Conservation (phyloP, 2,113 vertebrate species). For the Cyphomyrus plagiostoma region DNA sequence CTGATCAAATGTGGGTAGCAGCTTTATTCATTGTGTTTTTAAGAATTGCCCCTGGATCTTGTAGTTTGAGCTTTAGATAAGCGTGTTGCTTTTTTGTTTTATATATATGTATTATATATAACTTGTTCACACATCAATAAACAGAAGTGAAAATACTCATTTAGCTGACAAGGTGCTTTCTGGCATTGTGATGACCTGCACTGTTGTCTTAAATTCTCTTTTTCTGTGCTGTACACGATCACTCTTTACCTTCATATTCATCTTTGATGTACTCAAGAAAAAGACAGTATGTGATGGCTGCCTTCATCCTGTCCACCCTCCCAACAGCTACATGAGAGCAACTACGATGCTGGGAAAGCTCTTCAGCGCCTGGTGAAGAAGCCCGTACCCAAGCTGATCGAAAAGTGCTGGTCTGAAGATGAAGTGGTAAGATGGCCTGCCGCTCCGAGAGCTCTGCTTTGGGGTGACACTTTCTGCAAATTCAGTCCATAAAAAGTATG, state of each 20-base stretch:
- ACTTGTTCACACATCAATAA: background rate
- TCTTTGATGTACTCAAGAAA: background rate
- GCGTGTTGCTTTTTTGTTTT: background rate
- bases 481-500: background rate
- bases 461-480: background rate
- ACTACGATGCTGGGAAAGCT: slow-evolving; percentile 93
- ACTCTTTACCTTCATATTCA: background rate
- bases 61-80: background rate
- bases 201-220: background rate
- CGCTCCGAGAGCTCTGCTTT: background rate
- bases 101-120: background rate
- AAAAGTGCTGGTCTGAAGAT: slow-evolving; percentile 97
- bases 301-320: slow-evolving; percentile 30
- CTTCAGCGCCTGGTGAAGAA: slow-evolving; percentile 98
- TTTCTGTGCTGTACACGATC: background rate
- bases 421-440: slow-evolving; percentile 78
- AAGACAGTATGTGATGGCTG: background rate
- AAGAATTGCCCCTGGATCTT: background rate
- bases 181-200: background rate
- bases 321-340: slow-evolving; percentile 86
- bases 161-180: background rate
- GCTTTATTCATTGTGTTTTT: background rate
- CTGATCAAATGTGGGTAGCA: background rate
- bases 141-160: background rate
- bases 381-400: slow-evolving; percentile 92